These are phyloP conservation scores for Cheilosia soror DNA, from an alignment of 2,888 invertebrate genomes.

Conservation along the genomic window DNA sequence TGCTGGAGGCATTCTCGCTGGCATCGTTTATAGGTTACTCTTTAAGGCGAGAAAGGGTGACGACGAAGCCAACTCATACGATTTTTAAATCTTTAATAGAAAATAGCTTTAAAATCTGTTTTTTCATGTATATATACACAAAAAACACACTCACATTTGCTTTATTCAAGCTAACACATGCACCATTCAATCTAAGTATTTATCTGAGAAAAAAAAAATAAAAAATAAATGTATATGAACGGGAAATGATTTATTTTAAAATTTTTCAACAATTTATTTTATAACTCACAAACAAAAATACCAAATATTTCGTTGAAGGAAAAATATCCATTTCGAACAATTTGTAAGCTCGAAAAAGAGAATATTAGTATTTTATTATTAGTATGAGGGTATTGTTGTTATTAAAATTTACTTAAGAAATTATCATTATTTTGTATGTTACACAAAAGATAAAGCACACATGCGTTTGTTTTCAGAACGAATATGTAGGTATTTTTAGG, in stretches of 20 bases:
- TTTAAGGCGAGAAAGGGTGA: conserved; percentile 89
- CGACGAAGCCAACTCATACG: conserved; percentile 90
- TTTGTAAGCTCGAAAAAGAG: conserved; percentile 57
- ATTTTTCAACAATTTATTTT: conserved; percentile 33
- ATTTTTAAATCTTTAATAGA: conserved; percentile 85
- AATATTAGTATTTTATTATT: conserved; percentile 21
- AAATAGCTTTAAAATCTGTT: conserved; percentile 9
- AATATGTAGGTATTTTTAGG: conserved; percentile 13
- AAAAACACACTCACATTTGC: conserved; percentile 33
- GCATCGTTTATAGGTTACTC: conserved; percentile 89
- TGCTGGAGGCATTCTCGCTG: conserved; percentile 90
- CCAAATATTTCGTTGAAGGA: conserved; percentile 64
- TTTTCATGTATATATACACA: conserved; percentile 17
- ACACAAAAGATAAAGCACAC: background rate
- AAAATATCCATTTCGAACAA: conserved; percentile 47
- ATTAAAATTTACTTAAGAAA: conserved; percentile 45
- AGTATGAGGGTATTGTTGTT: conserved; percentile 43
- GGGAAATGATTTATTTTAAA: conserved; percentile 26
- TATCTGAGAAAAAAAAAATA: background rate
- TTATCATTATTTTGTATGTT: conserved; percentile 50
- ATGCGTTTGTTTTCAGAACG: conserved; percentile 12
- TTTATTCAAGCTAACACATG: conserved; percentile 23
- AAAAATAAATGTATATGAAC: conserved; percentile 22
- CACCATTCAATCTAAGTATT: conserved; percentile 52
- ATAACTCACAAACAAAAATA: conserved; percentile 45